phyloP scores from a whole-genome alignment of 2,797 vertebrate species.

The Melanotaenia parkinsoni region DNA sequence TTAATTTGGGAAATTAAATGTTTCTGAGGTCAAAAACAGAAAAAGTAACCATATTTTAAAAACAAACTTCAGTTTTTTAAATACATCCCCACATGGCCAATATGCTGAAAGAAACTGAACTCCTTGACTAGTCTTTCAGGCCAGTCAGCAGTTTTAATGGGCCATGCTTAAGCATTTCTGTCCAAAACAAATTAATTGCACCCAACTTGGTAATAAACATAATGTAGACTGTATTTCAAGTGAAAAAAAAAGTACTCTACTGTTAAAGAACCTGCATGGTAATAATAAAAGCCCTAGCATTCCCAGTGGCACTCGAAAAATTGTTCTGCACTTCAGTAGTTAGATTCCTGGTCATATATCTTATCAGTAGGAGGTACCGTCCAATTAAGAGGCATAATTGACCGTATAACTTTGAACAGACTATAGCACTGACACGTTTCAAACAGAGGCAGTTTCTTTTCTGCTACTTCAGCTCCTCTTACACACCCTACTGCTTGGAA shows the following conservation, averaged over 20 bases:
- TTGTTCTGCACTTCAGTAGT: slow-evolving; percentile 62
- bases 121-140: slow-evolving; percentile 17
- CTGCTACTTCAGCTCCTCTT: slow-evolving; percentile 36
- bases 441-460: slow-evolving; percentile 38
- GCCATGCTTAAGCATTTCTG: slow-evolving; percentile 32
- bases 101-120: slow-evolving; percentile 25
- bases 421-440: slow-evolving; percentile 35
- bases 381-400: slow-evolving; percentile 76
- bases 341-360: slow-evolving; percentile 63
- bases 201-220: slow-evolving; percentile 58
- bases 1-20: slow-evolving; percentile 20
- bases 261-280: slow-evolving; percentile 54
- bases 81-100: slow-evolving; percentile 9
- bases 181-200: slow-evolving; percentile 55
- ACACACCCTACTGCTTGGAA: slow-evolving; percentile 44
- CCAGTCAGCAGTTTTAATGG: slow-evolving; percentile 29
- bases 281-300: slow-evolving; percentile 62
- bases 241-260: slow-evolving; percentile 43
- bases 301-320: slow-evolving; percentile 50
- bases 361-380: slow-evolving; percentile 55
- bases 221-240: slow-evolving; percentile 42
- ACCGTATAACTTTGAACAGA: slow-evolving; percentile 61
- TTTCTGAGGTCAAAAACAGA: slow-evolving; percentile 1
- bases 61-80: neutral
- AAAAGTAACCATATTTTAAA: neutral